These are phyloP conservation scores for Siniperca chuatsi DNA, from an alignment of 2,113 vertebrate species.

Conservation along the genomic window DNA sequence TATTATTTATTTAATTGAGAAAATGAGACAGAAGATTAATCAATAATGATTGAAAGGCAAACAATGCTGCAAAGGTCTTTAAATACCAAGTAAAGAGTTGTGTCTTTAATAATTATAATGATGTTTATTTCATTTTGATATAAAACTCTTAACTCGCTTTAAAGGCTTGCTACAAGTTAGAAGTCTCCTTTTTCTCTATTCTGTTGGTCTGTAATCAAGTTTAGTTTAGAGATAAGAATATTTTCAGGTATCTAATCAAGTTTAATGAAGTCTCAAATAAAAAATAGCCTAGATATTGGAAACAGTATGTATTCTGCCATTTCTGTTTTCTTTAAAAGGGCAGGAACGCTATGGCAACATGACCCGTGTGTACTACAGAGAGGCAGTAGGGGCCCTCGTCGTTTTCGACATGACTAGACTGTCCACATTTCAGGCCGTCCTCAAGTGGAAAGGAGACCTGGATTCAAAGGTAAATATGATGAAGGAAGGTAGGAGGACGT, in stretches of 20 bases:
- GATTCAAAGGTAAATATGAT: slow-evolving; percentile 81
- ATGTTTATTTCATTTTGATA: background rate
- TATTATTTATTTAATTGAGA: no score
- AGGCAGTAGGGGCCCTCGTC: slow-evolving; percentile 87
- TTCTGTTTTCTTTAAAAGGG: slow-evolving; percentile 67
- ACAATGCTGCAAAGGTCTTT: background rate
- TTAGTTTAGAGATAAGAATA: background rate
- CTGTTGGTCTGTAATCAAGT: background rate
- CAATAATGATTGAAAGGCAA: background rate
- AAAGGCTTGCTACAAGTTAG: background rate
- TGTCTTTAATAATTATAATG: background rate
- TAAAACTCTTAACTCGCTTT: background rate
- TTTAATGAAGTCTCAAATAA: background rate
- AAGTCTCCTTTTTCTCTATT: background rate
- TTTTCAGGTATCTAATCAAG: background rate
- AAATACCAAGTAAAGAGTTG: background rate
- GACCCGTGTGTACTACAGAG: slow-evolving; percentile 89
- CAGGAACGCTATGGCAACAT: slow-evolving; percentile 90
- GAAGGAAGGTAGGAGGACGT: background rate
- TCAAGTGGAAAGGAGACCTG: slow-evolving; percentile 89
- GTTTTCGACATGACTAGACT: slow-evolving; percentile 88
- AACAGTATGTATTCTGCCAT: background rate
- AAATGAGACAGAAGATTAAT: background rate
- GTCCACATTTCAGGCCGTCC: slow-evolving; percentile 86
- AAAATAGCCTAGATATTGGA: background rate